Base-by-base conservation (phyloP, 1,140 invertebrate genomes). In the Neuroterus valhalla region DNA sequence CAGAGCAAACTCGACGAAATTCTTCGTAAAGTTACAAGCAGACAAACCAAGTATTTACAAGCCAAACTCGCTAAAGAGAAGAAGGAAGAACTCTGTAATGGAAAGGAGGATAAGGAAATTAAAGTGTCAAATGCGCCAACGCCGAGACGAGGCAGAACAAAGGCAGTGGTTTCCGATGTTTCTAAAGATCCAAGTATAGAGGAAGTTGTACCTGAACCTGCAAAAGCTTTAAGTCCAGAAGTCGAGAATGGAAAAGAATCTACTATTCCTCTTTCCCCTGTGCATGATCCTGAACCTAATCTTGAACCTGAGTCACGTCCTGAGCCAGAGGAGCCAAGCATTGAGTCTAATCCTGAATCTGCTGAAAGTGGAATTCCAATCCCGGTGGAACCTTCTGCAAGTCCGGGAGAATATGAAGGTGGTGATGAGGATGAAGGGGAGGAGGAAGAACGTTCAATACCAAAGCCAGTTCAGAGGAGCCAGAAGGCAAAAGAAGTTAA, bases 351-450 rank as follows among this genome's bases (percentile, higher is more conserved):
- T 26, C 42, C 70, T 0, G 67, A 71, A 1, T 70, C 79, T 0
- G 77, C 78, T 1, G 81, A 84, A 44, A 76, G 62, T 3, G 45
- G 76, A 62, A 67, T 74, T 67, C 81, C 55, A 50, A 75, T 76
- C 0, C 85, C 85, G 71, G 78, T 75, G 21, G 87, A 89, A 55
- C 76, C 84, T 0, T 87, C 86, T 1, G 86, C 83, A 14, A 89
- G 88, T 84, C 85, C 88, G 14, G 90, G 92, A n/a, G 92, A 92
- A 68, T 91, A 90, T 74, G 92, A 92, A 73, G 90, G 89, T 17
- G 91, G 91, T 0, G 88, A 89, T 44, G 88, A 89, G 19, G 86
- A 89, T 48, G 89, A 90, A 46, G 86, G 88, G 0, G 84, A 81
- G 23, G 83, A 87, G 31, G 87, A 89, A 19, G 86, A 89, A 15